Conservation (phyloP, 2,888 invertebrate species). For the Oxystoma pomonae region DNA sequence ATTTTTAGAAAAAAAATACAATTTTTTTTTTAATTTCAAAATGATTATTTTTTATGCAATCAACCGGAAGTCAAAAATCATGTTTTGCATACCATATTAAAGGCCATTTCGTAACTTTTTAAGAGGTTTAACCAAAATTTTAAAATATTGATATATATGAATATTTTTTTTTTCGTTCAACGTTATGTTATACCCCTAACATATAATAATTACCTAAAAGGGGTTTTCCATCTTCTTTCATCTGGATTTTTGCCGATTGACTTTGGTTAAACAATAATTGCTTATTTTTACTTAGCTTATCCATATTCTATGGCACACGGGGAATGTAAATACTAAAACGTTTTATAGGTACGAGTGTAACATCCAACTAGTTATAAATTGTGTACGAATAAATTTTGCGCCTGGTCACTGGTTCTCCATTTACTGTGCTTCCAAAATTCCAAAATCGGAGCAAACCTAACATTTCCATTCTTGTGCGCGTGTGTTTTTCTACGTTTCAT, state of each 20-base stretch:
- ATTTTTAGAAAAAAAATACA: too few species aligned
- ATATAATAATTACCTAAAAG: constrained; percentile 27
- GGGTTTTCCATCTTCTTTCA: constrained; percentile 35
- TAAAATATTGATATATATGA: not conserved
- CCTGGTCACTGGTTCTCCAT: constrained; percentile 63
- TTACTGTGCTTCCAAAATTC: constrained; percentile 79
- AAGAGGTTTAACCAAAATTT: too few species aligned
- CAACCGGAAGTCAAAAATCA: too few species aligned
- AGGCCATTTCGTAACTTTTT: too few species aligned
- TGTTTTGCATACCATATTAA: too few species aligned
- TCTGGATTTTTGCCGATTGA: constrained; percentile 11
- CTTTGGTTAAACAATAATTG: constrained; percentile 26
- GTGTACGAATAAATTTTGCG: too few species aligned
- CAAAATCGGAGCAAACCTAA: constrained; percentile 40
- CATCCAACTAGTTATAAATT: too few species aligned
- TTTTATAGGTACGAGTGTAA: too few species aligned
- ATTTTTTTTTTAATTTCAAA: too few species aligned
- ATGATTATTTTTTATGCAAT: too few species aligned
- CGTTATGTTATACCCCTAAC: too few species aligned
- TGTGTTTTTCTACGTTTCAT: not conserved
- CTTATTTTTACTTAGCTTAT: constrained; percentile 16
- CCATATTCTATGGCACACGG: not conserved
- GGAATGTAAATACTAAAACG: too few species aligned
- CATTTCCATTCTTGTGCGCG: constrained; percentile 30
- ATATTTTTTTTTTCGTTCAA: not conserved